These are phyloP conservation scores for Diaphora mendica DNA, from an alignment of 2,888 invertebrate genomes.

Conservation along the genomic window DNA sequence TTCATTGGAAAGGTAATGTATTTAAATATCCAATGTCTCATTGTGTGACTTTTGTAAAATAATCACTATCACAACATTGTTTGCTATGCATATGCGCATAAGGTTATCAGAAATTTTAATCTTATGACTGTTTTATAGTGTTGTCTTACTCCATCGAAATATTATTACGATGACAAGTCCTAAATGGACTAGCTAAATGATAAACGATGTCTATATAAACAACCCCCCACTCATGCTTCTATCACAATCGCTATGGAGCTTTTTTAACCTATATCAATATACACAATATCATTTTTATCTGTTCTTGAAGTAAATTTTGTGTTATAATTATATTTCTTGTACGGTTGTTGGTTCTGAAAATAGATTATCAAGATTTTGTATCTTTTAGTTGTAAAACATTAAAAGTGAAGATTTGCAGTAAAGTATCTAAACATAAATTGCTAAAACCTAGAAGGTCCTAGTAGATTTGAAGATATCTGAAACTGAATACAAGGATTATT, in stretches of 20 bases:
- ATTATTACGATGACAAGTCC: neutral
- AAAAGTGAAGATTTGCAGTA: too few relatives aligned
- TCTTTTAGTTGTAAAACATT: neutral
- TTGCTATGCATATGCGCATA: neutral
- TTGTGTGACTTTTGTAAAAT: neutral
- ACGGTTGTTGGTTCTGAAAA: neutral
- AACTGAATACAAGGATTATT: too few relatives aligned
- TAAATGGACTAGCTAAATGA: neutral
- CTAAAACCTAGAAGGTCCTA: neutral
- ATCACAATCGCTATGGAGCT: neutral
- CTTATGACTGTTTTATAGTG: neutral
- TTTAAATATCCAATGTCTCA: neutral
- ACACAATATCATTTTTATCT: too few relatives aligned
- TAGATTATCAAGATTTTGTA: neutral
- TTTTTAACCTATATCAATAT: neutral
- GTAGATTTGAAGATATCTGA: too few relatives aligned
- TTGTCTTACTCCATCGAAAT: neutral
- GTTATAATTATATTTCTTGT: neutral
- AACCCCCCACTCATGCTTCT: neutral
- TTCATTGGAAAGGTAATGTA: slow-evolving; percentile 65
- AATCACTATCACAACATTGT: neutral
- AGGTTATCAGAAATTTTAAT: neutral
- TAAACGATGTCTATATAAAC: neutral
- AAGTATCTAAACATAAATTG: too few relatives aligned
- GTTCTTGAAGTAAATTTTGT: neutral